These are phyloP conservation scores for Sphecodes monilicornis DNA, from an alignment of 2,888 invertebrate species.

Conservation along the genomic window DNA sequence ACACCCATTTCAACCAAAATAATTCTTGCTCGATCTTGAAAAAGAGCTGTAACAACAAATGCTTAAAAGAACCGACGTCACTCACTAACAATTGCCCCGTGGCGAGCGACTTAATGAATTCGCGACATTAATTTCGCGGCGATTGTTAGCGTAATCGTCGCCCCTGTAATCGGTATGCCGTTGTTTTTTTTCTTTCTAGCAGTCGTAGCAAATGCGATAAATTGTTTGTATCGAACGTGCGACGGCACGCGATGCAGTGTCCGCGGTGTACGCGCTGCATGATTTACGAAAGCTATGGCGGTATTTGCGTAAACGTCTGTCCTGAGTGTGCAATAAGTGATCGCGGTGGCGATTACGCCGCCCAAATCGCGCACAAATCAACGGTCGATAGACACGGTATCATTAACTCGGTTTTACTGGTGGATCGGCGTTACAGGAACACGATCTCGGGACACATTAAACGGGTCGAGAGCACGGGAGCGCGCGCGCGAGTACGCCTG, in stretches of 20 bases:
- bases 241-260: conserved; percentile 30
- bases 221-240: conserved; percentile 4
- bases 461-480: conserved; percentile 16
- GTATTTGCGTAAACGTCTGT: conserved; percentile 59
- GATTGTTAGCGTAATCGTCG: not conserved
- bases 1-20: not conserved
- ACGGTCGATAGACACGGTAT: conserved; percentile 50
- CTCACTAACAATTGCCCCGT: not conserved
- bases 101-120: not conserved
- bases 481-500: conserved; percentile 2
- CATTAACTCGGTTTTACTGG: conserved; percentile 53
- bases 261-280: conserved; percentile 16
- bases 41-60: too few relatives aligned
- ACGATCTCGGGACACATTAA: conserved; percentile 49
- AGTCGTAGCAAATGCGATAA: conserved; percentile 33
- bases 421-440: conserved; percentile 48
- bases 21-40: not conserved
- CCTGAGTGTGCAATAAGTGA: conserved; percentile 59
- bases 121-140: not conserved
- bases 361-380: conserved; percentile 61
- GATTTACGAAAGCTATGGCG: conserved; percentile 58
- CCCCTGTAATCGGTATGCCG: not conserved
- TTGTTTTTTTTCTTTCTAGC: not conserved
- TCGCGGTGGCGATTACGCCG: conserved; percentile 58
- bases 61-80: not conserved